Evolutionary conservation across 2,888 invertebrate genomes (phyloP).

Genomic region (Campopleginae sp.): DNA sequence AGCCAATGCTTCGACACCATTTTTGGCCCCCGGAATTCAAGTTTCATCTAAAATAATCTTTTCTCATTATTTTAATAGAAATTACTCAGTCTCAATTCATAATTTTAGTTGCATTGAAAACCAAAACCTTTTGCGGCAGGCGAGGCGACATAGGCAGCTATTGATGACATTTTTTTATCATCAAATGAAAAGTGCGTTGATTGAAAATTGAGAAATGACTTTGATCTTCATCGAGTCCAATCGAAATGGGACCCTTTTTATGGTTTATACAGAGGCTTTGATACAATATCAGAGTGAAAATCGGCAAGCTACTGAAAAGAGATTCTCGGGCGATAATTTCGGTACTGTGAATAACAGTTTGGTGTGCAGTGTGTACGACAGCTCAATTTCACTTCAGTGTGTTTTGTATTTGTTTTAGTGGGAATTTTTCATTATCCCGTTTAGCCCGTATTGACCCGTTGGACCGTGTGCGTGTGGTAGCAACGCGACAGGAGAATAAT

Average conservation of each 20-base stretch:
- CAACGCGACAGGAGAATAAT: conserved; percentile 8
- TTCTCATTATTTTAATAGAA: too few species aligned
- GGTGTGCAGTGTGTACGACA: conserved; percentile 5
- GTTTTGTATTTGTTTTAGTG: conserved; percentile 20
- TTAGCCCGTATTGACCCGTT: conserved; percentile 17
- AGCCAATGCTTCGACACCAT: too few species aligned
- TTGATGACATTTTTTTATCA: not conserved
- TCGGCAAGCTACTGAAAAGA: not conserved
- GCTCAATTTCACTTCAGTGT: conserved; percentile 4
- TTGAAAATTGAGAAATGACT: not conserved
- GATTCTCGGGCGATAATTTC: conserved; percentile 29
- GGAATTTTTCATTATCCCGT: conserved; percentile 35
- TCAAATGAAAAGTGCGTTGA: not conserved
- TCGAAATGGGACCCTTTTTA: conserved; percentile 35
- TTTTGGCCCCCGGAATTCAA: too few species aligned
- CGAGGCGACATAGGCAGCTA: too few species aligned
- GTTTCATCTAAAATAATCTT: too few species aligned
- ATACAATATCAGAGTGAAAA: conserved; percentile 6
- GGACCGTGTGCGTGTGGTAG: not conserved
- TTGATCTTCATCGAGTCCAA: not conserved
- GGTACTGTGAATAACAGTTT: conserved; percentile 29
- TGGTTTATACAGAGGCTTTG: conserved; percentile 27
- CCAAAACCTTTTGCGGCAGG: too few species aligned
- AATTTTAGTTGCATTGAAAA: too few species aligned
- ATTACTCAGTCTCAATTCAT: too few species aligned